Evolutionary conservation across 2,797 vertebrate species (phyloP), one percentile per base, ranked within the genome.

Genomic region (Australoheros facetus): DNA sequence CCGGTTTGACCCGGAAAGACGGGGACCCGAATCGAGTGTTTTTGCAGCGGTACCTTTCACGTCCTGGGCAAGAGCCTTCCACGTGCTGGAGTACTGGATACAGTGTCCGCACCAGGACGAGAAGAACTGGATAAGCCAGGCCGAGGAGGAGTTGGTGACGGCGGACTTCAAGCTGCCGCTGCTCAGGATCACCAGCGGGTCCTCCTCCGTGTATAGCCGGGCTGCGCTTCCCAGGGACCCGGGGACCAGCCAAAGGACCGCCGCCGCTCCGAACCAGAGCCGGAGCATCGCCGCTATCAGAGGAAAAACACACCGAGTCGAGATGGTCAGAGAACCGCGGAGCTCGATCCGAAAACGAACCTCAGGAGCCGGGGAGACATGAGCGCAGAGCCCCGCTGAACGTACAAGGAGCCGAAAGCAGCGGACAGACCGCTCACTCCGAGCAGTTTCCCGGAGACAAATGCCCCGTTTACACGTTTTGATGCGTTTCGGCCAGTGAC

Each of bases 41-140:
- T 23, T 8, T 2, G 34, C 32, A 34, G 30, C 32, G 34, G 53
- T 90, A 98, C 97, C 98, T 96, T 93, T 95, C 77, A 99, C 96
- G 85, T 99, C 98, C 10, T 89, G 93, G 5, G 96, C 97, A 93
- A 99, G 91, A 3, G 93, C 94, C 87, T 95, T 96, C 98, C 97
- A 99, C 28, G 97, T 97, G 87, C 96, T 94, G 64, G 98, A 98
- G 93, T 97, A 98, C 92, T 96, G 96, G 94, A 97, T 89, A 91
- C 98, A 99, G 94, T 99, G 98, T 70, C 98, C 97, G 83, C 98
- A 99, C 96, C 97, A 97, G 76, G 97, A 98, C 14, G 97, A 98
- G 94, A 95, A 98, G 91, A 99, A 99, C 96, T 98, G 97, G 88
- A 98, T 87, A 51, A 98, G 89, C 97, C 98, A 99, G 77, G 97